Conservation (phyloP, 2,888 invertebrate species). For the Cataglyphis cursor region DNA sequence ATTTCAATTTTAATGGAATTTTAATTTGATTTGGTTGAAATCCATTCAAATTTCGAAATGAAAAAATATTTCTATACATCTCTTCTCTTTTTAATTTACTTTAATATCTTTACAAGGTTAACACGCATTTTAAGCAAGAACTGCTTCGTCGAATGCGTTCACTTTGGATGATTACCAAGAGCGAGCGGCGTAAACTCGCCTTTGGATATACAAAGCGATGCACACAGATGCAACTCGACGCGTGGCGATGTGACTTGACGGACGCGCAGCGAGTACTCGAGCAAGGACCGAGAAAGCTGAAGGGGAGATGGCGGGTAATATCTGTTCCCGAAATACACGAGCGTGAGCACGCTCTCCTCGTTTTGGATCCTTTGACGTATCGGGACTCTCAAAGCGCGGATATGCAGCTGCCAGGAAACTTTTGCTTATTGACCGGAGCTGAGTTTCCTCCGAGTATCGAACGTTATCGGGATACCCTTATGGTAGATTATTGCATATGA, state of each 20-base stretch:
- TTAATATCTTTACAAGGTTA: neutral
- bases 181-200: neutral
- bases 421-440: slow-evolving; percentile 63
- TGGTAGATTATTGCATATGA: slow-evolving; percentile 23
- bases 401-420: slow-evolving; percentile 70
- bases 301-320: slow-evolving; percentile 35
- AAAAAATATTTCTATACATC: neutral
- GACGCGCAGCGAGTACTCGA: slow-evolving; percentile 11
- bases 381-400: slow-evolving; percentile 68
- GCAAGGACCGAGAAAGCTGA: slow-evolving; percentile 33
- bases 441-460: slow-evolving; percentile 54
- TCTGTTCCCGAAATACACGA: slow-evolving; percentile 72
- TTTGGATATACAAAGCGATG: slow-evolving; percentile 18
- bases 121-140: neutral
- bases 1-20: slow-evolving; percentile 11
- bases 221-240: slow-evolving; percentile 13
- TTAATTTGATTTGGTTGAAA: neutral
- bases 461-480: slow-evolving; percentile 58
- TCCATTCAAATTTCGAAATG: neutral
- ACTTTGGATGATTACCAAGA: neutral
- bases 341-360: slow-evolving; percentile 55
- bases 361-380: slow-evolving; percentile 76
- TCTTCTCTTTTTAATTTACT: neutral
- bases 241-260: slow-evolving; percentile 38
- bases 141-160: neutral